phyloP scores from a whole-genome alignment of 2,888 invertebrate genomes.

The Doris montereyensis region DNA sequence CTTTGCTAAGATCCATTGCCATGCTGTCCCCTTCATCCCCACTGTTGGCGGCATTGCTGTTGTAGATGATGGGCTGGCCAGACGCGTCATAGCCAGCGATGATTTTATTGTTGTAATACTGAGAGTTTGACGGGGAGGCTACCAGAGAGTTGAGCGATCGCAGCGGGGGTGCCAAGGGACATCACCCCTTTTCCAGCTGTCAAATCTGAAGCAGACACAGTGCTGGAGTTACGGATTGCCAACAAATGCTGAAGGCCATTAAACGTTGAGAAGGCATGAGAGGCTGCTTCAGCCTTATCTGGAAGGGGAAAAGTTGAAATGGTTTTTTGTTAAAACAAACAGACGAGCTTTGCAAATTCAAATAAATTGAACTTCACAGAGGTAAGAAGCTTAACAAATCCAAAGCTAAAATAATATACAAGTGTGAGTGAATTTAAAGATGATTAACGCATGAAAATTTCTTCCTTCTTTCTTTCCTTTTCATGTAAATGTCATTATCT shows the following conservation, averaged over 20 bases:
- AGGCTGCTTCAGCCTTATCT: neutral
- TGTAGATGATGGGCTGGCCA: neutral
- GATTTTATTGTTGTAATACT: neutral
- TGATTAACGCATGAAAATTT: too few relatives aligned
- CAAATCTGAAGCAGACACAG: neutral
- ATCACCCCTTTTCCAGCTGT: neutral
- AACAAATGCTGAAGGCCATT: neutral
- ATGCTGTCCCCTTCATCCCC: too few relatives aligned
- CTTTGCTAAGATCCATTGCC: conserved; percentile 34
- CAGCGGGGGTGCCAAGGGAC: neutral
- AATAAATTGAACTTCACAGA: too few relatives aligned
- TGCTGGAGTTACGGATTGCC: neutral
- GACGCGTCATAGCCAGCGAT: neutral
- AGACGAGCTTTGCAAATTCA: too few relatives aligned
- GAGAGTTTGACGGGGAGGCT: neutral
- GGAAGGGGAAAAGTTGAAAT: neutral
- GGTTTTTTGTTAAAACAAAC: too few relatives aligned
- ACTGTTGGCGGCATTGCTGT: conserved; percentile 21
- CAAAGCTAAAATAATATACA: too few relatives aligned
- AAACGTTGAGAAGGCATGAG: neutral
- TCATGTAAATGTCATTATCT: too few relatives aligned
- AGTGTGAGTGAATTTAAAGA: too few relatives aligned
- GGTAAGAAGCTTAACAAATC: too few relatives aligned
- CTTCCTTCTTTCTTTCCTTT: too few relatives aligned
- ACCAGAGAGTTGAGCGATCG: neutral